Base-by-base conservation (phyloP, 2,888 invertebrate species). In the Hydriomena furcata region DNA sequence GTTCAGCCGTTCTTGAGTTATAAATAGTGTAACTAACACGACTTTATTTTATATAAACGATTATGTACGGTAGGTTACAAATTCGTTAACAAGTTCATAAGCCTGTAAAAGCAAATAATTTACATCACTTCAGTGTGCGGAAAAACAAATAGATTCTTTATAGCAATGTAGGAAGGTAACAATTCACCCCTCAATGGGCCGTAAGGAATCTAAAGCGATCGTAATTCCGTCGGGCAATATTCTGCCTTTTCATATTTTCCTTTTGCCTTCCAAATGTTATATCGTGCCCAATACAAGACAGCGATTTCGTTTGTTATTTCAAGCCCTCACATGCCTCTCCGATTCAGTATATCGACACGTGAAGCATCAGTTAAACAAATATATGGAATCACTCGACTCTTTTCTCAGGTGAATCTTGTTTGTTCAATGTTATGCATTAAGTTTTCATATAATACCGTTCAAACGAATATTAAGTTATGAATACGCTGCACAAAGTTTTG, bases 161-260 rank as follows among this genome's bases (percentile, higher is more conserved):
- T 78, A 79, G 78, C 83, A 78, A 84, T 79, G 84, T 81, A 79
- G 73, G 78, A 83, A 86, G 85, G 84, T 84, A 84, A 88, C 85
- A 88, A 86, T 87, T 86, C 81, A 82, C 79, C 83, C 76, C 82
- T 81, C 84, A 83, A 87, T 86, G 80, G 85, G 79, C 79, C 80
- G 82, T 81, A 77, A 68, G 77, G 84, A 86, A 84, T 87, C 87
- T 79, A 86, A 88, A 87, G 80, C 81, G 85, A 86, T 85, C 84
- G 87, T 87, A 88, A 89, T 89, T 86, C 86, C 77, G 86, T 81
- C 83, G 81, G 82, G 84, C 84, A 84, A 89, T 87, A 86, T 87
- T 86, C 82, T 70, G 82, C 79, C 82, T 85, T 88, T 85, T 84
- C 87, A 89, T 88, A 87, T 87, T 88, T 87, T 83, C 82, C 76